Conservation (phyloP, 2,888 invertebrate species). For the Apotomis turbidana region DNA sequence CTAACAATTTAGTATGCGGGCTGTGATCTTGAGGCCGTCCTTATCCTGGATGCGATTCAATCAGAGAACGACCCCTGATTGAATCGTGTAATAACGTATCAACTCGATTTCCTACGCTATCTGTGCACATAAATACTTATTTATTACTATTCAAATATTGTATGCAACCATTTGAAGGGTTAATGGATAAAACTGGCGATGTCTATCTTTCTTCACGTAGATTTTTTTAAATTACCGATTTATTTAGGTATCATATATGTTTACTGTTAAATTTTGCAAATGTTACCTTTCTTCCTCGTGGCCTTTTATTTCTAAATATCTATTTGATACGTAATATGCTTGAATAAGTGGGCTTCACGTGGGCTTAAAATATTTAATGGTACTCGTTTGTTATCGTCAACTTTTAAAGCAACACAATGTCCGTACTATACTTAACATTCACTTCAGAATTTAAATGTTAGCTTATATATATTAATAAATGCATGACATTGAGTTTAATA, state of each 20-base stretch:
- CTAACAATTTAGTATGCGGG: slow-evolving; percentile 81
- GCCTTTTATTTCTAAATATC: too few species aligned
- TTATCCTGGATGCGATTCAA: slow-evolving; percentile 61
- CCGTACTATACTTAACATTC: slow-evolving; percentile 11
- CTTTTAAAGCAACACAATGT: background rate
- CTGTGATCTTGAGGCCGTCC: slow-evolving; percentile 68
- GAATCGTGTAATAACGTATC: slow-evolving; percentile 73
- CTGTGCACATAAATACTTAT: slow-evolving; percentile 18
- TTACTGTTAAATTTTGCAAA: too few species aligned
- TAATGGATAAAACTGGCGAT: too few species aligned
- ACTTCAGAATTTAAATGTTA: slow-evolving; percentile 30
- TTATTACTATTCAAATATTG: slow-evolving; percentile 12
- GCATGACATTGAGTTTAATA: slow-evolving; percentile 41
- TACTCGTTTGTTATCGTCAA: background rate
- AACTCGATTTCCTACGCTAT: slow-evolving; percentile 59
- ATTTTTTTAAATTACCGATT: too few species aligned
- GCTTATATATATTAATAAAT: slow-evolving; percentile 41
- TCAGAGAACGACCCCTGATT: slow-evolving; percentile 61
- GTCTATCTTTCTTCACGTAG: too few species aligned
- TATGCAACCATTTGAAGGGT: background rate
- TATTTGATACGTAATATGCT: too few species aligned
- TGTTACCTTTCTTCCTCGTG: too few species aligned
- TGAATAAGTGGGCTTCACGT: too few species aligned
- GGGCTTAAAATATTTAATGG: too few species aligned
- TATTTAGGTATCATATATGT: too few species aligned